Evolutionary conservation across 2,113 vertebrate species (phyloP), one percentile per base, ranked within the genome.

Genomic region (Oceanites oceanicus): DNA sequence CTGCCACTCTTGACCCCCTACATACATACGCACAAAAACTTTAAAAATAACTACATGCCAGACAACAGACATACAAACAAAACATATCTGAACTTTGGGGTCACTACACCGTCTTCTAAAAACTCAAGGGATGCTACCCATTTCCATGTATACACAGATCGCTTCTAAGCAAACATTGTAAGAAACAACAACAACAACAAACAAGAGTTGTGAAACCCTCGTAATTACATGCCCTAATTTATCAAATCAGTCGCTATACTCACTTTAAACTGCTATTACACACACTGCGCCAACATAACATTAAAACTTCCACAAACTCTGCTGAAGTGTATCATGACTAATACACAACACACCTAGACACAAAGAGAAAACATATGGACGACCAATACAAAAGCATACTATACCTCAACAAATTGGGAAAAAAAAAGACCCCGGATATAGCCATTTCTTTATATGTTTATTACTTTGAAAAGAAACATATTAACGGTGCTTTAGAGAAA

Each of bases 11-110:
- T 95, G 91, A 95, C 58, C 66, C 44, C n/a, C 74, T 76, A 62
- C 62, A 55, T 6, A 49, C 17, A 85, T 10, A 79, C 0, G 0
- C 80, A 94, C 42, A 80, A 42, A 72, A 87, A 58, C 63, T 53
- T 83, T 44, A 52, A 94, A 93, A 94, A 84, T 42, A 96, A 50
- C 73, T 53, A 63, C 32, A 25, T 29, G 18, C 19, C 83, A 92
- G 87, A 93, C 70, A 94, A 83, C 50, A 78, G 58, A 72, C 73
- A 87, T 34, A 49, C 44, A 76, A 90, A 77, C 38, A 96, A 92
- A 92, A 53, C 40, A 25, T 13, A 79, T 47, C 25, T 52, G 77
- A 95, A 90, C 84, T 72, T 12, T 15, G 32, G 50, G 78, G 90
- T 95, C 90, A 83, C 55, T 34, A 58, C 45, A 83, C 0, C 0